Evolutionary conservation across 2,888 invertebrate species (phyloP), one percentile per base, ranked within the genome.

Genomic region (Pterostichus madidus): DNA sequence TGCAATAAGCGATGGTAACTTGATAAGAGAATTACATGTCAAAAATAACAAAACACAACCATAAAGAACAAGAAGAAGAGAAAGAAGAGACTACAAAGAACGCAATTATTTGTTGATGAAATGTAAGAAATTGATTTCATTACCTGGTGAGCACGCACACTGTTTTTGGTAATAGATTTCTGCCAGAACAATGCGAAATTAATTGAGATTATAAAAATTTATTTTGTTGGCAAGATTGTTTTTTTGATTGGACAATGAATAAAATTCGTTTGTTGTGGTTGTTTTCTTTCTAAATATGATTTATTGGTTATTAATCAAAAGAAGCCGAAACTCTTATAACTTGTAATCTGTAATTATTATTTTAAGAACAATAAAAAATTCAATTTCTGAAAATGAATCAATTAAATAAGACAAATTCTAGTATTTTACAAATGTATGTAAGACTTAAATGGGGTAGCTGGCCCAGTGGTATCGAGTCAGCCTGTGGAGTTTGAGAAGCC

Each of bases 81-180:
- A 13, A 49, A 75, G 76, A 53, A 52, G 35, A 53, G 17, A 15
- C 53, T 11, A 56, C 76, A 76, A 76, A 32, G 76, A 76, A 76
- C 52, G 56, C 75, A 76, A 46, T 76, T 56, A 76, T 76, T 53
- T 39, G 17, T 76, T 76, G 76, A 76, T 56, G 76, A 76, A 46
- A 76, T 76, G 35, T 53, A 32, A 24, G 56, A 76, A 76, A 76
- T 76, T 76, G 35, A 53, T 76, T 76, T 76, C 76, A 71, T 71
- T 71, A 64, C 35, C 13, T 13, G 8, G 35, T 5, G 5, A 35
- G 64, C 64, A 64, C 64, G 64, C 64, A 32, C 64, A 35, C 6
- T 32, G 32, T 64, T 64, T 64, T 64, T 24, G 59, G 17, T n/a
- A 35, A 64, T 64, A 64, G 13, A 64, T 64, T 64, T 64, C 32